Conservation (phyloP, 2,888 invertebrate genomes). For the Lithophane leautieri region DNA sequence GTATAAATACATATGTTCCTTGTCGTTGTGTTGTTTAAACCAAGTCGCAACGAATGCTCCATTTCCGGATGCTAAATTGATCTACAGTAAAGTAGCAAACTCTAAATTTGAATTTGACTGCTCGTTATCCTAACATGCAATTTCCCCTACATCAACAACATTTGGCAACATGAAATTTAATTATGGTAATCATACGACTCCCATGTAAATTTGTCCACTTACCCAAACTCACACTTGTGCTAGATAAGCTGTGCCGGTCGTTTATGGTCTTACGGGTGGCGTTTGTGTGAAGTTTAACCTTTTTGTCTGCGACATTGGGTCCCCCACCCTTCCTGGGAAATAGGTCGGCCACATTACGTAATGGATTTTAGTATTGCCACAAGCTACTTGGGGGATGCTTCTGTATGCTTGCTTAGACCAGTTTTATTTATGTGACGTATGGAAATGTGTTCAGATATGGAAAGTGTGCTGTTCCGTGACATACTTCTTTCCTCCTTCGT, state of each 20-base stretch:
- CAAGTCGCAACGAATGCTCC: conserved; percentile 24
- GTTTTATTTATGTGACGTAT: conserved; percentile 65
- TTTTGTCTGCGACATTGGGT: conserved; percentile 72
- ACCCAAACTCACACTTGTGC: conserved; percentile 65
- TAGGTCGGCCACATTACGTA: conserved; percentile 80
- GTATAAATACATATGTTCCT: no score
- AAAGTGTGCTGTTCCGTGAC: conserved; percentile 30
- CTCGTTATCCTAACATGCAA: conserved; percentile 22
- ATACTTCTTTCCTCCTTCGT: conserved; percentile 12
- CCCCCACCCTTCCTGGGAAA: conserved; percentile 68
- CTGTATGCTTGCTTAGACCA: conserved; percentile 60
- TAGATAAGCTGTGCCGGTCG: conserved; percentile 68
- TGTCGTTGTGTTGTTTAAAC: no score
- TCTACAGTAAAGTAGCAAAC: conserved; percentile 20
- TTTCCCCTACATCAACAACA: conserved; percentile 40
- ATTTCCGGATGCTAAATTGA: conserved; percentile 12
- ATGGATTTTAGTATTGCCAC: conserved; percentile 74
- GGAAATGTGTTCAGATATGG: conserved; percentile 48
- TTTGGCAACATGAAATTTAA: conserved; percentile 57
- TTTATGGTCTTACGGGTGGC: conserved; percentile 68
- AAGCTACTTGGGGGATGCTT: conserved; percentile 67
- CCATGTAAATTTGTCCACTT: conserved; percentile 71
- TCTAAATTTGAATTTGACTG: conserved; percentile 20
- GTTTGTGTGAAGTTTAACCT: conserved; percentile 80
- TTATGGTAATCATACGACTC: conserved; percentile 67